Percentiles rank a stretch among this genome's conserved stretches.
Conservation (phyloP, 2,888 invertebrate genomes). For the Caenorhabditis drosophilae region DNA sequence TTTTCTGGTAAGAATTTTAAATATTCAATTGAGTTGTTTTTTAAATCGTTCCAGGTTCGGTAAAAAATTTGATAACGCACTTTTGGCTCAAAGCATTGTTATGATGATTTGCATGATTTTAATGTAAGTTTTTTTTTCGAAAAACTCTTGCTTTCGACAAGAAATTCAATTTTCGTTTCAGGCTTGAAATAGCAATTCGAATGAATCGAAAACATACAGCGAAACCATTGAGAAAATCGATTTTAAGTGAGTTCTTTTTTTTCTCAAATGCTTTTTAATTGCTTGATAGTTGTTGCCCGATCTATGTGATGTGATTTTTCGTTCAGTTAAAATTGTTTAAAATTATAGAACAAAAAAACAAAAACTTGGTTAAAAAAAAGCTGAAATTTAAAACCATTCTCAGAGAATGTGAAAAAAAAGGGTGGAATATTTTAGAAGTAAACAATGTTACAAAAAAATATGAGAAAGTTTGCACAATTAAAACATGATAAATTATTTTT, state of each 20-base stretch:
- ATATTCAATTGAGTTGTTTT: background rate
- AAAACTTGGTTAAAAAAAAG: too few relatives aligned
- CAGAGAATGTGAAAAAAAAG: too few relatives aligned
- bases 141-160: background rate
- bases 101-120: constrained; percentile 91
- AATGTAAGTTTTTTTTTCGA: constrained; percentile 74
- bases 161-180: constrained; percentile 9
- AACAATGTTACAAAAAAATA: too few relatives aligned
- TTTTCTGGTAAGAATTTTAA: constrained; percentile 84
- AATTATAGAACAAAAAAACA: too few relatives aligned
- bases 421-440: too few relatives aligned
- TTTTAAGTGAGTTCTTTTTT: constrained; percentile 61
- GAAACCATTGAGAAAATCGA: constrained; percentile 57
- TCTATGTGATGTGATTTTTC: too few relatives aligned
- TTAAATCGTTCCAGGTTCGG: constrained; percentile 85
- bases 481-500: too few relatives aligned
- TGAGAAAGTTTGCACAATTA: too few relatives aligned
- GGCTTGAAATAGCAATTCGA: constrained; percentile 67
- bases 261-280: constrained; percentile 5
- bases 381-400: too few relatives aligned
- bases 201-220: constrained; percentile 65
- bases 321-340: too few relatives aligned
- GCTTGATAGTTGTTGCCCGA: constrained; percentile 19
- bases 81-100: constrained; percentile 92
- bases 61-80: constrained; percentile 90